Base-by-base conservation (phyloP, 2,113 vertebrate species). In the Columbina picui region DNA sequence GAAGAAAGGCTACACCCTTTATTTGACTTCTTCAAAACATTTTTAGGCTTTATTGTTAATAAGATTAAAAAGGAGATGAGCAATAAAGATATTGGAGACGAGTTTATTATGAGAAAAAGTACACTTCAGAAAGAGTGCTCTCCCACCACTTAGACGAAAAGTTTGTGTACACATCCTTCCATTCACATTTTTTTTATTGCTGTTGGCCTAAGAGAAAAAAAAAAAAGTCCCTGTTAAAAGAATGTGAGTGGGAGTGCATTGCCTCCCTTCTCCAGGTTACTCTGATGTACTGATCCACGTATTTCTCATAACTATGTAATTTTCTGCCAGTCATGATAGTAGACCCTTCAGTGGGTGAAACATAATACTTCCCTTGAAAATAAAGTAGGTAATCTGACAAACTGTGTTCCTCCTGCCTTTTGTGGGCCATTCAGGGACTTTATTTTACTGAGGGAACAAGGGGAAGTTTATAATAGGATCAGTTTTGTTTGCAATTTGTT, bases 401-500 rank as follows among this genome's bases (percentile, higher is more conserved):
- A 75, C 14, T 69, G 77, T 57, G 95, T 94, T 98, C 96, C 96
- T 90, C 88, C 90, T 92, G 78, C 45, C 90, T 97, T 97, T 95
- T 94, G 76, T 84, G 95, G 95, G 93, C 96, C 98, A 96, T 95
- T 97, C 97, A 84, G 90, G 73, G 91, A 93, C 96, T 95, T 97
- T 96, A 93, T 97, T 98, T 97, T 96, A 97, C 94, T 91, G 89
- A 97, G 87, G 89, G 96, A 97, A 98, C 82, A 96, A 97, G 93
- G 97, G 98, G 96, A 98, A 98, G 98, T 98, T 99, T 98, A 99
- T 98, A 98, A 98, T 98, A 98, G 98, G 98, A 98, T 98, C 98
- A 97, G 98, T 98, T 98, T 98, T 99, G 99, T 99, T 99, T 99
- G 98, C 98, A 98, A 98, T 97, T 99, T 98, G 99, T 98, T 99